Evolutionary conservation across 2,888 invertebrate species (phyloP), one percentile per base, ranked within the genome.

Genomic region (Sthenelais limicola): DNA sequence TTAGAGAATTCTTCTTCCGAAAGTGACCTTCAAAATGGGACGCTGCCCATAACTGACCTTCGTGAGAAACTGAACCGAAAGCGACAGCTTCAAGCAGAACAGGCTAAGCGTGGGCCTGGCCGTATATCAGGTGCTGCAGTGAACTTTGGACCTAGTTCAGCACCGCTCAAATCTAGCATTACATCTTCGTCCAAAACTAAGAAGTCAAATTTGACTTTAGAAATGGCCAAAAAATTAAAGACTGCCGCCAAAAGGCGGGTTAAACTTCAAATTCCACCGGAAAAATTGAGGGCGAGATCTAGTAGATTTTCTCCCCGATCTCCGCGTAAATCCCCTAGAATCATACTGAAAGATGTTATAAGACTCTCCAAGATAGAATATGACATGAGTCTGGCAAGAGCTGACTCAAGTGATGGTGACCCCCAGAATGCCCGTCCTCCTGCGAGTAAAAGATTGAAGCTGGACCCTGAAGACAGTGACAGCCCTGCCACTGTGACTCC

Each of bases 261-360:
- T 24, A 62, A 35, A 4, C 15, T 62, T 24, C 18, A 35, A 1
- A 43, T 43, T 2, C 62, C 62, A 1, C 21, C 4, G 3, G 43
- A 62, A 28, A 62, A 35, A 3, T 43, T 43, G 38, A 21, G 38
- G 5, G 43, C 35, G 38, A 21, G 38, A 12, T 4, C 12, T 9
- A 2, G 21, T 2, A 21, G 35, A 15, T 21, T 38, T 38, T 4
- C 18, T 9, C 62, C 62, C 1, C 35, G 62, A 43, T 62, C 62
- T 21, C 62, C 62, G 21, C 33, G 62, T 12, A 62, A 62, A 24
- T 62, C 62, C 43, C 62, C 62, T 62, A 35, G 62, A 62, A 62
- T 62, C 38, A 62, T 62, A 21, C 62, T 62, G 1, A 62, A 62
- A 62, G 62, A 62, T 62, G 62, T 62, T 26, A 62, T 62, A 35